phyloP scores from a whole-genome alignment of 2,797 vertebrate genomes.

The Sebastolobus alascanus region DNA sequence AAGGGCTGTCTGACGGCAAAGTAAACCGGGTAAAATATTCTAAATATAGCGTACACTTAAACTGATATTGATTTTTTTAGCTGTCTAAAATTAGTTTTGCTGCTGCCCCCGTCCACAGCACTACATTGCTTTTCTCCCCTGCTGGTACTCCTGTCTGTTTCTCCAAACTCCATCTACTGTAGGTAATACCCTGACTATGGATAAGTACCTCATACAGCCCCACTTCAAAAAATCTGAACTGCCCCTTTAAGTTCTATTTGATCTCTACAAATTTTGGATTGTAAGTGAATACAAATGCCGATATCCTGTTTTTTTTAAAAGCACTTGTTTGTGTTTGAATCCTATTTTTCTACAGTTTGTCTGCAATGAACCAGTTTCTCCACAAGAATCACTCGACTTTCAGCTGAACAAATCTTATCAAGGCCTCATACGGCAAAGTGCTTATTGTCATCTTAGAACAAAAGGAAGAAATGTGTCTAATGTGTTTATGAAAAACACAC shows the following conservation, averaged over 20 bases:
- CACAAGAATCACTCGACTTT: slow-evolving; percentile 6
- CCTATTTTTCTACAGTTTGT: background rate
- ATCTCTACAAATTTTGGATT: background rate
- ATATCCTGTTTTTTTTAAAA: background rate
- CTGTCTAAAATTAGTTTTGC: too few species aligned
- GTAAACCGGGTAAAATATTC: too few species aligned
- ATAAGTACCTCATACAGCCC: too few species aligned
- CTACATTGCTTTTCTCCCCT: too few species aligned
- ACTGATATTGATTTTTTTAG: too few species aligned
- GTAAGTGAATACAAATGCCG: background rate
- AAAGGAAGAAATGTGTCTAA: background rate
- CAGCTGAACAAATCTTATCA: slow-evolving; percentile 5
- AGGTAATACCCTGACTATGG: too few species aligned
- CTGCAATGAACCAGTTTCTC: background rate
- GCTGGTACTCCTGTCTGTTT: too few species aligned
- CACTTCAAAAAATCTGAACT: too few species aligned
- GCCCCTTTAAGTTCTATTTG: background rate
- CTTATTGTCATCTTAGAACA: slow-evolving; percentile 11
- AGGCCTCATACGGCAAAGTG: background rate
- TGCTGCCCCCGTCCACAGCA: too few species aligned
- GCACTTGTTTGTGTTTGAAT: background rate
- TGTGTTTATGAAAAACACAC: slow-evolving; percentile 13
- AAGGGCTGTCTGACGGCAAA: too few species aligned
- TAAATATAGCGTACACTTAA: too few species aligned
- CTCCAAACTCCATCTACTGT: too few species aligned